Base-by-base conservation (phyloP, 2,113 vertebrate species). In the Syrrhaptes paradoxus region DNA sequence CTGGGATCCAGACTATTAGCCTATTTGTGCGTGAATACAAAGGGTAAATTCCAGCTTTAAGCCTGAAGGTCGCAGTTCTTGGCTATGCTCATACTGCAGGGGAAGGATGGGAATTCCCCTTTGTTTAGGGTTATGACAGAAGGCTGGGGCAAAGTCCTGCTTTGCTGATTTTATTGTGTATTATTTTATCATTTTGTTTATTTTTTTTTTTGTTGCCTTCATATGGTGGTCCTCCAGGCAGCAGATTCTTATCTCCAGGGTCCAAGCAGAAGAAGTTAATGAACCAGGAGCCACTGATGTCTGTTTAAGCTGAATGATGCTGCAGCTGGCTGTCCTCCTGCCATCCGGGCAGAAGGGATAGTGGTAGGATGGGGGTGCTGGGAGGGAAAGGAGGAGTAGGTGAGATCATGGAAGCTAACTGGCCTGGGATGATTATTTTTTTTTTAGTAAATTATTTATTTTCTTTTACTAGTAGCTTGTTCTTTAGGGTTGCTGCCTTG, bases 221-320 rank as follows among this genome's bases (percentile, higher is more conserved):
- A 1, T n/a, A 36, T 26, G 22, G 2, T 58, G 46, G 49, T 79
- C 46, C 36, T 95, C 34, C 36, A 79, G 63, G 36, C 38, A 71
- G 66, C 19, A 62, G 51, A 12, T 83, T 93, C 34, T 26, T 68
- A 28, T 88, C 91, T 91, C 54, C 61, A 70, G 90, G 77, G 74
- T 66, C 72, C 2, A 20, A 78, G 76, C 73, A 63, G 49, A 57
- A 73, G 90, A 48, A 91, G 90, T 51, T 92, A 96, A 96, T 96
- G 91, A 96, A 87, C 26, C 57, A 28, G 76, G 48, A 73, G 52
- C 32, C 54, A 25, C 75, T 32, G 82, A 55, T 87, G 36, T 87
- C 91, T 57, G 55, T 43, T 87, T 22, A 26, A 78, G 58, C 92
- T 87, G 82, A 85, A 38, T 71, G 78, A 93, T 7, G 43, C 73